Evolutionary conservation across 2,888 invertebrate genomes (phyloP).

Genomic region (Balanococcus diminutus): DNA sequence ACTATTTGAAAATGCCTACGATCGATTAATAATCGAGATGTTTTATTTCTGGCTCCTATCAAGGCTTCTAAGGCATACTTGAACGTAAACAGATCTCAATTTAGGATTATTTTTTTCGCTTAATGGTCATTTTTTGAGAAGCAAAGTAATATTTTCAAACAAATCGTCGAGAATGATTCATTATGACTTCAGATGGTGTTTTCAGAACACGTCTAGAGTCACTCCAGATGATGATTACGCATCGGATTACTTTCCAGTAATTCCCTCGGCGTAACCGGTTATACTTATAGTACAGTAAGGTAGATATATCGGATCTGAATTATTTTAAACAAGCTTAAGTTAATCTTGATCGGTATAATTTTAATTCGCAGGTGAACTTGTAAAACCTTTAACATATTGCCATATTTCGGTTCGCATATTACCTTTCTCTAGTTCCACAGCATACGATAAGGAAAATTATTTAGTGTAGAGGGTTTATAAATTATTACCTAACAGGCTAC

Average conservation of each 20-base stretch:
- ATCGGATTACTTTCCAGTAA: conserved; percentile 22
- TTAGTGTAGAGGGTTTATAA: background rate
- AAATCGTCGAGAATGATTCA: background rate
- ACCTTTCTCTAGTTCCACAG: background rate
- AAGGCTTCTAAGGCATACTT: background rate
- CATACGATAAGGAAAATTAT: background rate
- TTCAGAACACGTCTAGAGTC: conserved; percentile 16
- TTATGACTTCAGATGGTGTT: conserved; percentile 16
- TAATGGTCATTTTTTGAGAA: background rate
- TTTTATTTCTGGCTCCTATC: background rate
- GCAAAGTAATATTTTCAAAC: conserved; percentile 6
- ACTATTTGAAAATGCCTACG: background rate
- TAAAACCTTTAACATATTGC: conserved; percentile 7
- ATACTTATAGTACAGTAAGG: background rate
- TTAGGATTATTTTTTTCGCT: background rate
- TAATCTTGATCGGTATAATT: conserved; percentile 8
- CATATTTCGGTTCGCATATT: background rate
- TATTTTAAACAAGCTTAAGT: conserved; percentile 4
- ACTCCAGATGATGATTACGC: conserved; percentile 1
- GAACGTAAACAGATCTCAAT: background rate
- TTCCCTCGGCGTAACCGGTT: background rate
- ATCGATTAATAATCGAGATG: background rate
- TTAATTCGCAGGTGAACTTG: conserved; percentile 14
- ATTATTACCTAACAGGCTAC: conserved; percentile 28
- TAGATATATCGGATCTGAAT: background rate